Evolutionary conservation across 2,113 vertebrate species (phyloP).

Genomic region (Etia nguti): DNA sequence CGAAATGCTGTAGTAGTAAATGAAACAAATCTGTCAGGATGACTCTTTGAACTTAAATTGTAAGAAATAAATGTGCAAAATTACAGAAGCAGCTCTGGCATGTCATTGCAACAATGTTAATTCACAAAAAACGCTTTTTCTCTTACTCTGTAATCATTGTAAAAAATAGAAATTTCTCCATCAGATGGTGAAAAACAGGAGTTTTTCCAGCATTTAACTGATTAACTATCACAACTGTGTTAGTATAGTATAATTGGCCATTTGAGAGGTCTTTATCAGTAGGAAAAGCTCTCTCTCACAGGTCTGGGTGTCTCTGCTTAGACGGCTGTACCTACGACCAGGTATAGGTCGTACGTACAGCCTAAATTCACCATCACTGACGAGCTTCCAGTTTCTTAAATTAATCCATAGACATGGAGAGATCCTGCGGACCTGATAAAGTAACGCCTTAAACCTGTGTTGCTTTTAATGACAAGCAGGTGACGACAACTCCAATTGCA

Average conservation of each 20-base stretch:
- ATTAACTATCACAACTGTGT: not conserved
- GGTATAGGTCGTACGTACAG: not conserved
- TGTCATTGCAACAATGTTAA: not conserved
- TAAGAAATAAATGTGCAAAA: not conserved
- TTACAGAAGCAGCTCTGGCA: not conserved
- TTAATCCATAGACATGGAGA: not conserved
- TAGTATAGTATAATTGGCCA: not conserved
- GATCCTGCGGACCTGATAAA: not conserved
- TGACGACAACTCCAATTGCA: accelerated
- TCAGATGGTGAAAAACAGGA: not conserved
- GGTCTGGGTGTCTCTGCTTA: not conserved
- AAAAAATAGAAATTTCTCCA: not conserved
- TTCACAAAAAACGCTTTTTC: not conserved
- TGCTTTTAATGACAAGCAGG: not conserved
- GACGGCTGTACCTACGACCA: not conserved
- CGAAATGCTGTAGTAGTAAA: not conserved
- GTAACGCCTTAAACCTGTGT: not conserved
- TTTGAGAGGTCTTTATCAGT: not conserved
- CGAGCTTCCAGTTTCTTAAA: not conserved
- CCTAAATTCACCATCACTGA: not conserved
- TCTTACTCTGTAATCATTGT: not conserved
- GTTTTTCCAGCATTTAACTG: not conserved
- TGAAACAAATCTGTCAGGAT: not conserved
- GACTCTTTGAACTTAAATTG: not conserved
- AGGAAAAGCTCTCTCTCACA: not conserved